These are phyloP conservation scores for Coracias cyanogaster DNA, from an alignment of 2,797 vertebrate genomes.

Conservation along the genomic window DNA sequence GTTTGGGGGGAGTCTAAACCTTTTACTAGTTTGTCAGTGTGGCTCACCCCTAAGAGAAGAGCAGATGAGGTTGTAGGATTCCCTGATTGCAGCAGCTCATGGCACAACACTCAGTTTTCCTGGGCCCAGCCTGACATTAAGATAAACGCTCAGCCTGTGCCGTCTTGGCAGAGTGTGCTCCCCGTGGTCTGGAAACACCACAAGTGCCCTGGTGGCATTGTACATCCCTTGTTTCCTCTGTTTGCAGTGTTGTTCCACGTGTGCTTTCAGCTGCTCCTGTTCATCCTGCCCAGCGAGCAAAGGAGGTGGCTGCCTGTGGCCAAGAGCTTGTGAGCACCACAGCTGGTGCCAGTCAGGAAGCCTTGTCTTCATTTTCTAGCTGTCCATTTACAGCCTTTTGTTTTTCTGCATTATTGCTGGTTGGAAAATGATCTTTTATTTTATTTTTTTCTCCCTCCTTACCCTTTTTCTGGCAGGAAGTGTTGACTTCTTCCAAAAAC, in stretches of 20 bases:
- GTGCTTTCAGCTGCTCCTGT: not conserved
- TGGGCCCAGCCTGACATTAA: not conserved
- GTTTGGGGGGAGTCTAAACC: not conserved
- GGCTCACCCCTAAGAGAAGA: not conserved
- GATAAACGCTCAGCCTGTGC: not conserved
- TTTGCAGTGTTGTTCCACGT: too few relatives aligned
- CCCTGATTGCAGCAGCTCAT: fast-evolving
- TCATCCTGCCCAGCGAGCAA: fast-evolving
- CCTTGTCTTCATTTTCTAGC: not conserved
- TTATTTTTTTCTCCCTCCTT: not conserved
- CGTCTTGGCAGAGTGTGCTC: not conserved
- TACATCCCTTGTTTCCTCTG: too few relatives aligned
- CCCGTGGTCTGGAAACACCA: not conserved
- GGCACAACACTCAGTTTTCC: not conserved
- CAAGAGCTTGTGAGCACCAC: not conserved
- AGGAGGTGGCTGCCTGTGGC: not conserved
- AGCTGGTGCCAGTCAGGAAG: not conserved
- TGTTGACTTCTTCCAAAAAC: not conserved
- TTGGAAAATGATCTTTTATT: not conserved
- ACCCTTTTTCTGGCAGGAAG: not conserved
- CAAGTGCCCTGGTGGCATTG: too few relatives aligned
- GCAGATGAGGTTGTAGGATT: not conserved
- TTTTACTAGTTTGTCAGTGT: not conserved
- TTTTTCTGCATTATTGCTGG: not conserved
- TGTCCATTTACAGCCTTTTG: not conserved